Percentiles rank a stretch among this genome's conserved stretches.
These are phyloP conservation scores for Eremobia ochroleuca DNA, from an alignment of 2,888 invertebrate genomes.

Conservation along the genomic window DNA sequence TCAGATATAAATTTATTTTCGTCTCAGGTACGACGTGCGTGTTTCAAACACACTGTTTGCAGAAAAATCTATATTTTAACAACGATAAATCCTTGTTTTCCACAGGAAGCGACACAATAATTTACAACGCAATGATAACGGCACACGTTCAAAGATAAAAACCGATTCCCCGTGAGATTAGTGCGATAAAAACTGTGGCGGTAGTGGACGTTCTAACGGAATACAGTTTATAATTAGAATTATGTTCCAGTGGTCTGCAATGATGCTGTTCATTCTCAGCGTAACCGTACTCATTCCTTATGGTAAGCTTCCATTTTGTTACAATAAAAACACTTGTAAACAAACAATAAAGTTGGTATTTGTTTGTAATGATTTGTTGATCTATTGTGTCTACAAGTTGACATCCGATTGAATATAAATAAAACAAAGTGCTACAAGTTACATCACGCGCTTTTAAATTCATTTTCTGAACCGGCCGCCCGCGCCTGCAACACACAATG, in stretches of 20 bases:
- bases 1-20: constrained; percentile 75
- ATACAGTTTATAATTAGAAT: constrained; percentile 68
- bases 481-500: constrained; percentile 81
- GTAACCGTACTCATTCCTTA: constrained; percentile 75
- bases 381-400: constrained; percentile 58
- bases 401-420: constrained; percentile 63
- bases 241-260: constrained; percentile 68
- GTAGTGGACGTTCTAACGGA: constrained; percentile 70
- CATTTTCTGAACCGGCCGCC: constrained; percentile 77
- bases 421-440: constrained; percentile 69
- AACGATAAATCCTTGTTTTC: constrained; percentile 73
- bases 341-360: constrained; percentile 24
- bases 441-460: constrained; percentile 77
- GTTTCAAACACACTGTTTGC: constrained; percentile 46
- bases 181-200: constrained; percentile 79
- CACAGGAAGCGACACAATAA: constrained; percentile 79
- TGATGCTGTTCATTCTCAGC: constrained; percentile 78
- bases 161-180: constrained; percentile 79
- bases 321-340: constrained; percentile 6
- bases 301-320: constrained; percentile 75
- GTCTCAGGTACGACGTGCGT: constrained; percentile 64
- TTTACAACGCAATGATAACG: constrained; percentile 84
- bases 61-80: constrained; percentile 65
- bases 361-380: constrained; percentile 60
- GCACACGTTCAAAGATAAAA: constrained; percentile 79